Evolutionary conservation across 2,113 vertebrate genomes (phyloP), one percentile per base, ranked within the genome.

Genomic region (Rhegmatorhina hoffmannsi): DNA sequence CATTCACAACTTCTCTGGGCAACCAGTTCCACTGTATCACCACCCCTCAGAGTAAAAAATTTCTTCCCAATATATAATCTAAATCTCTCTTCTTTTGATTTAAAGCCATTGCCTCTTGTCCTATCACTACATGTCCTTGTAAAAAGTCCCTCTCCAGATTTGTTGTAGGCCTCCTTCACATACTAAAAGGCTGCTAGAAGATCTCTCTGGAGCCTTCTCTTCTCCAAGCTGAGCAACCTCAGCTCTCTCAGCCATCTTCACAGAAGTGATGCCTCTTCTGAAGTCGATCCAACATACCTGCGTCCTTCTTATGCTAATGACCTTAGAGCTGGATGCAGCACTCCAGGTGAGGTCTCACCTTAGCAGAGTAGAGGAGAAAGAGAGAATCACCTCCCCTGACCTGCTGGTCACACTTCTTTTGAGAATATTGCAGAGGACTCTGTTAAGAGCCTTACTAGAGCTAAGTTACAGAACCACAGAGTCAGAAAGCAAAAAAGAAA

Each of bases 1-100:
- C 7, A 63, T 40, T 50, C 40, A 25, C 46, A 40, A 8, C 19
- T 63, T 72, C 40, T 72, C 49, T 43, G 25, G 20, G 29, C 19
- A 63, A 21, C 0, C 0, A 15, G 7, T 31, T 26, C 31, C 34
- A 14, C 11, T 21, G 17, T 5, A 2, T 21, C 58, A 49, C 20
- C 25, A 43, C 17, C 9, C 13, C 13, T 36, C 76, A 80, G 9
- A 34, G 17, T 31, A 56, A 31, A 43, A 6, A 2, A 47, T 63
- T 87, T 63, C 20, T 68, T 60, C 40, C 23, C 46, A 63, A 43
- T 49, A 36, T 36, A 21, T 64, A 21, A 49, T 43, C 16, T 56
- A 72, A 26, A 31, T 26, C 25, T 56, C 25, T 7, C 6, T 4
- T 49, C 19, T 72, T 56, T 34, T 31, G 25, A 11, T 6, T 26